Conservation (phyloP, 2,113 vertebrate species). For the Loxodonta africana region DNA sequence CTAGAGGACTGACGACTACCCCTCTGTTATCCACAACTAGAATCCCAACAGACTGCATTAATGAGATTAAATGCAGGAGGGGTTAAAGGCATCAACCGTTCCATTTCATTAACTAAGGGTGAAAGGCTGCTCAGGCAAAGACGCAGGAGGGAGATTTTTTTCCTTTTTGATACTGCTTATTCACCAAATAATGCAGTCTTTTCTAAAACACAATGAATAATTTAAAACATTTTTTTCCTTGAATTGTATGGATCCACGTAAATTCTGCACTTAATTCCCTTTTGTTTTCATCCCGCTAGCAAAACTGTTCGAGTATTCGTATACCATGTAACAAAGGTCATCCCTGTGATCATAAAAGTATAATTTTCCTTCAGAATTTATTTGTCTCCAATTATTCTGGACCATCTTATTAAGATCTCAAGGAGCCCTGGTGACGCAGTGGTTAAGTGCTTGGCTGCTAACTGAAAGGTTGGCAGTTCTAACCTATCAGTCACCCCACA, state of each 20-base stretch:
- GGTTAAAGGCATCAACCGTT: conserved; percentile 89
- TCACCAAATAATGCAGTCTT: conserved; percentile 51
- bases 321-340: background rate
- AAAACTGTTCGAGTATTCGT: background rate
- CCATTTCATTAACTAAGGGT: conserved; percentile 88
- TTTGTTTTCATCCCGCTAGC: conserved; percentile 27
- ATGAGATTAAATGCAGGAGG: conserved; percentile 91
- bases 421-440: background rate
- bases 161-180: conserved; percentile 59
- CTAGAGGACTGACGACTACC: conserved; percentile 74
- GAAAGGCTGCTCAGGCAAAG: conserved; percentile 78
- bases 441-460: background rate
- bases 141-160: conserved; percentile 57
- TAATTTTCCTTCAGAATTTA: conserved; percentile 44
- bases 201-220: conserved; percentile 1
- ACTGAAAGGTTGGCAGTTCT: background rate
- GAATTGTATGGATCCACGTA: background rate
- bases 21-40: conserved; percentile 84
- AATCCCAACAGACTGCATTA: conserved; percentile 89
- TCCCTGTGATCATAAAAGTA: background rate
- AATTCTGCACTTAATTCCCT: conserved; percentile 9
- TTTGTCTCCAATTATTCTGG: background rate
- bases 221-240: background rate
- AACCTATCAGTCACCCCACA: too few species aligned
- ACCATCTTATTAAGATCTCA: background rate